Evolutionary conservation across 2,797 vertebrate genomes (phyloP).

Genomic region (Periophthalmus magnuspinnatus): DNA sequence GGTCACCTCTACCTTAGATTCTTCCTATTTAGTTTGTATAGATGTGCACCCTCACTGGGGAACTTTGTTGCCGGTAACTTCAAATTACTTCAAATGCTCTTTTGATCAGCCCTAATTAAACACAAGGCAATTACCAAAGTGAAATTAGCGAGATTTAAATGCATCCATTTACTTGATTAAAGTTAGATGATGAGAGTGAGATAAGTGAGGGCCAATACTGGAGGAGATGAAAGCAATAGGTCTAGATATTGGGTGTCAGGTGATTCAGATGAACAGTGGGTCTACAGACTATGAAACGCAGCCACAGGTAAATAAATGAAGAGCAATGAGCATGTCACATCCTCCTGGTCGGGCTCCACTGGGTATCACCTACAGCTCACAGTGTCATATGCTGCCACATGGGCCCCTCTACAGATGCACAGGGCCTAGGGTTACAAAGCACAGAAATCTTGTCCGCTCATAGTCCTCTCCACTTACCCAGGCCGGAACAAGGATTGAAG

Average conservation of each 20-base stretch:
- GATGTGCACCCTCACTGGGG: slow-evolving; percentile 39
- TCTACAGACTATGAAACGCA: slow-evolving; percentile 45
- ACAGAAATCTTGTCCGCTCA: slow-evolving; percentile 69
- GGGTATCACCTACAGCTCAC: slow-evolving; percentile 79
- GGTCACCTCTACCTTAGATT: slow-evolving; percentile 6
- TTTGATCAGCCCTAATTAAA: slow-evolving; percentile 82
- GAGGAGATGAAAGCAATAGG: slow-evolving; percentile 75
- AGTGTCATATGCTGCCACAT: slow-evolving; percentile 63
- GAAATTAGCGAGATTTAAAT: slow-evolving; percentile 82
- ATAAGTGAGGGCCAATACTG: slow-evolving; percentile 76
- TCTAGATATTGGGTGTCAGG: slow-evolving; percentile 75
- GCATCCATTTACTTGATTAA: slow-evolving; percentile 84
- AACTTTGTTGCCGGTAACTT: slow-evolving; percentile 65
- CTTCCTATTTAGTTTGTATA: slow-evolving; percentile 41
- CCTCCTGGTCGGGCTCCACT: slow-evolving; percentile 71
- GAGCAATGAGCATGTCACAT: slow-evolving; percentile 73
- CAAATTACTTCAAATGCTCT: slow-evolving; percentile 72
- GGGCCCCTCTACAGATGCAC: slow-evolving; percentile 54
- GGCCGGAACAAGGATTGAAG: slow-evolving; percentile 61
- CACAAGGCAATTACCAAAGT: slow-evolving; percentile 76
- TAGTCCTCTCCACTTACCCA: slow-evolving; percentile 61
- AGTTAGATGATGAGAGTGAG: slow-evolving; percentile 79
- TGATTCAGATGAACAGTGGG: slow-evolving; percentile 46
- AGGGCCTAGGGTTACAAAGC: slow-evolving; percentile 71
- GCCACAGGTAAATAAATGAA: slow-evolving; percentile 81